phyloP scores from a whole-genome alignment of 2,888 invertebrate species.

The Suillia variegata region DNA sequence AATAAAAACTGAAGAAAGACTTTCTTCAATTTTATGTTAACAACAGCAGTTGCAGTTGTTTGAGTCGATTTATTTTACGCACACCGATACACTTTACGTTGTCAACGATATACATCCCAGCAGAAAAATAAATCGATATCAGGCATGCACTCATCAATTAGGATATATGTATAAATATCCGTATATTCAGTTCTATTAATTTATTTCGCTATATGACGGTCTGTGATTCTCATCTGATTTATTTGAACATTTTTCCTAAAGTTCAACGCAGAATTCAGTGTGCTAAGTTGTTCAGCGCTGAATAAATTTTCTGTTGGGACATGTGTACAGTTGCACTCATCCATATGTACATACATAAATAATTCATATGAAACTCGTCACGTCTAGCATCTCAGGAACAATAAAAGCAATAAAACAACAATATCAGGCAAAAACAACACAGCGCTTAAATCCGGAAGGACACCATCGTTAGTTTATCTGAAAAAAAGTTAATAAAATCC shows the following conservation, averaged over 20 bases:
- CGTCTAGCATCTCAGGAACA: slow-evolving; percentile 7
- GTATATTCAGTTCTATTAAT: no score
- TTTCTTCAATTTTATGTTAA: slow-evolving; percentile 18
- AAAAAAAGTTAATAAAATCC: slow-evolving; percentile 6
- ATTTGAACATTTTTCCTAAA: no score
- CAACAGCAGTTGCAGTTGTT: slow-evolving; percentile 13
- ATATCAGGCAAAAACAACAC: slow-evolving; percentile 9
- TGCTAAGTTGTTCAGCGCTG: no score
- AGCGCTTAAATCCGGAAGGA: slow-evolving; percentile 11
- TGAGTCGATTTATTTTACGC: slow-evolving; percentile 9
- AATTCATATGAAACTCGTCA: background rate
- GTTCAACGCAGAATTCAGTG: no score
- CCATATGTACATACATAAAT: background rate
- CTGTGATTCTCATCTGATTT: no score
- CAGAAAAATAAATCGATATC: no score
- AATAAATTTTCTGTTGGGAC: no score
- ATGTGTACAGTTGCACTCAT: slow-evolving; percentile 3
- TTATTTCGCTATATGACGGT: no score
- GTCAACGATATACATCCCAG: no score
- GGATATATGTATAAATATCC: background rate
- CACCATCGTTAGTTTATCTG: slow-evolving; percentile 13
- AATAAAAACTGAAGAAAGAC: no score
- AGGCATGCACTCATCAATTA: background rate
- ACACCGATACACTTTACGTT: slow-evolving; percentile 7
- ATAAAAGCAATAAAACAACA: slow-evolving; percentile 14